Conservation (phyloP, 2,797 vertebrate species). For the Sandelia bainsii region DNA sequence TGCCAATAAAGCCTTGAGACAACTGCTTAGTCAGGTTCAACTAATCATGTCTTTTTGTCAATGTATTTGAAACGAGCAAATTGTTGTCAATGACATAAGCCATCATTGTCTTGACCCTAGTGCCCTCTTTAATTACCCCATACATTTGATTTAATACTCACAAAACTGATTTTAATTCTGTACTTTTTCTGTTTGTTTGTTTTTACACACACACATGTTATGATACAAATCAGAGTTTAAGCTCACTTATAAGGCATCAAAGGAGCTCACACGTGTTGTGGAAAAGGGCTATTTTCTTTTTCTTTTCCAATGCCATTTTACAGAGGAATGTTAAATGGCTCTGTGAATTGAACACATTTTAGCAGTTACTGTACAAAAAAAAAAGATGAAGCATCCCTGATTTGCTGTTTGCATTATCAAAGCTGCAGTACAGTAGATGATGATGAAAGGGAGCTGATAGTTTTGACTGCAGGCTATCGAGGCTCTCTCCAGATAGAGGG, state of each 20-base stretch:
- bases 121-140: constrained; percentile 85
- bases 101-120: constrained; percentile 89
- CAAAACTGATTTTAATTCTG: constrained; percentile 18
- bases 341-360: constrained; percentile 54
- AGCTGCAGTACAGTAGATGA: constrained; percentile 65
- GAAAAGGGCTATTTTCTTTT: constrained; percentile 41
- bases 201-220: constrained; percentile 35
- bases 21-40: constrained; percentile 90
- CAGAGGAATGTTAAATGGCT: constrained; percentile 69
- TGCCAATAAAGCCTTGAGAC: constrained; percentile 86
- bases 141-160: constrained; percentile 83
- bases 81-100: constrained; percentile 86
- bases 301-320: constrained; percentile 59
- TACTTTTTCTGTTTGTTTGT: not conserved
- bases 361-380: constrained; percentile 16
- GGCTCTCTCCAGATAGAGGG: constrained; percentile 67
- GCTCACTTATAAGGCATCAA: constrained; percentile 60
- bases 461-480: constrained; percentile 72
- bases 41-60: constrained; percentile 90
- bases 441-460: constrained; percentile 79
- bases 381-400: constrained; percentile 57
- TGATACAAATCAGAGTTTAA: constrained; percentile 58
- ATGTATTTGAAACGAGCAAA: constrained; percentile 87
- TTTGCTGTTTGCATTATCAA: constrained; percentile 63
- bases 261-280: constrained; percentile 58